Evolutionary conservation across 2,888 invertebrate species (phyloP).

Genomic region (Allophyes oxyacanthae): DNA sequence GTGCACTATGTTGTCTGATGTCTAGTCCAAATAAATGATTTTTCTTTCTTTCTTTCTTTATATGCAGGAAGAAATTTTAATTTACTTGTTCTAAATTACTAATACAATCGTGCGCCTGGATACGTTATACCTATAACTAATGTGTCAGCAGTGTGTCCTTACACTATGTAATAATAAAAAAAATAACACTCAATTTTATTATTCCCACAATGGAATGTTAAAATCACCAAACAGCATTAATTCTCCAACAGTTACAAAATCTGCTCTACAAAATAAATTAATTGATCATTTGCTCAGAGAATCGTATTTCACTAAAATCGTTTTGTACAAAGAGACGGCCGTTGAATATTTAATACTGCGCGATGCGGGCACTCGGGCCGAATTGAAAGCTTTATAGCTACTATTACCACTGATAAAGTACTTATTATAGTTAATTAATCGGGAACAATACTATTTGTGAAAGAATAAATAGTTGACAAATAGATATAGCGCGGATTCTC

Average conservation of each 20-base stretch:
- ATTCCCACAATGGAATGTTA: background rate
- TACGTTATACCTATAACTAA: no score
- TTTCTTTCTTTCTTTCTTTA: no score
- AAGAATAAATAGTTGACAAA: conserved; percentile 23
- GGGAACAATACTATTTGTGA: conserved; percentile 36
- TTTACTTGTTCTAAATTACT: no score
- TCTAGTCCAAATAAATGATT: no score
- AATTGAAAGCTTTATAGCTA: conserved; percentile 49
- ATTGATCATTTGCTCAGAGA: conserved; percentile 36
- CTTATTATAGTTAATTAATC: conserved; percentile 45
- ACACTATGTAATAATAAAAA: no score
- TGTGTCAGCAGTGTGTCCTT: no score
- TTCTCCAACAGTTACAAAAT: conserved; percentile 13
- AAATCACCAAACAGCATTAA: conserved; percentile 7
- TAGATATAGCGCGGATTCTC: no score
- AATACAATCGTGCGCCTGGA: no score
- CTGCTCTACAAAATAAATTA: conserved; percentile 27
- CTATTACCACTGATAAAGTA: conserved; percentile 43
- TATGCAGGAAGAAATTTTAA: no score
- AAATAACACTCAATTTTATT: background rate
- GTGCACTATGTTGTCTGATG: no score
- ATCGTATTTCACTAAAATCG: conserved; percentile 44
- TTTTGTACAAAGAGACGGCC: conserved; percentile 32
- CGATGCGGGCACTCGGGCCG: conserved; percentile 38
- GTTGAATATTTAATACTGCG: conserved; percentile 47